Conservation (phyloP, 2,888 invertebrate species). For the Hemaris fuciformis region DNA sequence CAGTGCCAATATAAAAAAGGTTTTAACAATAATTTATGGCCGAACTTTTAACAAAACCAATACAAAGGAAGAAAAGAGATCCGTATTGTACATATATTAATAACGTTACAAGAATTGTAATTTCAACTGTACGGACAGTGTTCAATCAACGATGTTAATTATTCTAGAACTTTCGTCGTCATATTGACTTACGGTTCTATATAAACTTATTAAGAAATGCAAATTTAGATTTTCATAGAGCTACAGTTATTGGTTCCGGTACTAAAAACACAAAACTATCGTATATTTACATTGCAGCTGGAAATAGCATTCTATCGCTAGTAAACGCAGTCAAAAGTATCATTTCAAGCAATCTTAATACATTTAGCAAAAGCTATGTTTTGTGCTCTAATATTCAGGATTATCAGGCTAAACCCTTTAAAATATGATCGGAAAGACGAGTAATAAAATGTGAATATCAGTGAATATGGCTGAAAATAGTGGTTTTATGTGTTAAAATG, state of each 20-base stretch:
- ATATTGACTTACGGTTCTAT: not conserved
- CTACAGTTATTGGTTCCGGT: not conserved
- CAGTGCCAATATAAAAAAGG: no score
- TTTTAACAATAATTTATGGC: no score
- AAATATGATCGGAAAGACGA: not conserved
- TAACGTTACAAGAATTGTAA: no score
- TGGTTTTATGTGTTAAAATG: conserved; percentile 41
- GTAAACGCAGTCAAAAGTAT: not conserved
- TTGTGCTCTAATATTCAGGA: not conserved
- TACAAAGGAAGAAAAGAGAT: not conserved
- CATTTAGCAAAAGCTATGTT: not conserved
- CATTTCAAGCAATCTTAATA: not conserved
- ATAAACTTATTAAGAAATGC: not conserved
- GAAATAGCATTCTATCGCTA: conserved; percentile 1
- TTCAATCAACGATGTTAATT: no score
- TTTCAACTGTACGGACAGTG: no score
- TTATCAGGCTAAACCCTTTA: no score
- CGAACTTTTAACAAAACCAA: no score
- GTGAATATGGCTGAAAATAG: not conserved
- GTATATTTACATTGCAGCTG: conserved; percentile 1
- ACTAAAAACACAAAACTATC: not conserved
- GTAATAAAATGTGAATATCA: not conserved
- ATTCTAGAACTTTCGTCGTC: not conserved
- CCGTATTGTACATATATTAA: no score
- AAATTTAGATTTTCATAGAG: not conserved